Base-by-base conservation (phyloP, 2,888 invertebrate species). In the Steinernema hermaphroditum region DNA sequence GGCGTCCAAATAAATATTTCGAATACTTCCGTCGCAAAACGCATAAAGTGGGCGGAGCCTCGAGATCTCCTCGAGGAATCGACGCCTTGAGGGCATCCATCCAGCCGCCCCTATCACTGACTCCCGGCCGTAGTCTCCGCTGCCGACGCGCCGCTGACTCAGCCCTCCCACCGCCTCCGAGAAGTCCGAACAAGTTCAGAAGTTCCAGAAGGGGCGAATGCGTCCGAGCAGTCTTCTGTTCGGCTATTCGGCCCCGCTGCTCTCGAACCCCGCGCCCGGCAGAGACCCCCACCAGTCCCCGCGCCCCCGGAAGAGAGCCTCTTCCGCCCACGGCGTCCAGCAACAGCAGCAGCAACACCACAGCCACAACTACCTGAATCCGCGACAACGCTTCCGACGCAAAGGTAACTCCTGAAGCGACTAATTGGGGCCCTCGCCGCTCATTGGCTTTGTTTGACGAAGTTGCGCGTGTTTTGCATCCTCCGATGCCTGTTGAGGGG, bases 401-500 rank as follows among this genome's bases (percentile, higher is more conserved):
- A 50, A 50, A 50, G 50, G 50, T 50, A 50, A 50, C 50, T 24
- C 50, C 24, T 12, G 22, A 4, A 2, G 2, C n/a, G 46, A 46
- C 46, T 46, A 46, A 46, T 46, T n/a, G 24, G 24, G 50, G 22
- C 22, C 50, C 2, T 22, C 50, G 24, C 50, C 50, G 24, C 22
- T 62, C 27, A 62, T 62, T 62, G 62, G 62, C 62, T 62, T 62
- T 62, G 62, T 62, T 62, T 62, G 62, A 62, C 32, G 29, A 27
- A 54, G 12, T 22, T 54, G 22, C 32, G 62, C 62, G 62, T 50
- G 50, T 50, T 50, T 50, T 50, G 22, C 24, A 22, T 29, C 32
- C 9, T 16, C 62, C 1, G 62, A 62, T 62, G 62, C 29, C 62
- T 16, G 22, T 46, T 16, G 32, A n/a, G 27, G 32, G 29, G 29